Conservation (phyloP, 2,113 vertebrate species). For the Natator depressus region DNA sequence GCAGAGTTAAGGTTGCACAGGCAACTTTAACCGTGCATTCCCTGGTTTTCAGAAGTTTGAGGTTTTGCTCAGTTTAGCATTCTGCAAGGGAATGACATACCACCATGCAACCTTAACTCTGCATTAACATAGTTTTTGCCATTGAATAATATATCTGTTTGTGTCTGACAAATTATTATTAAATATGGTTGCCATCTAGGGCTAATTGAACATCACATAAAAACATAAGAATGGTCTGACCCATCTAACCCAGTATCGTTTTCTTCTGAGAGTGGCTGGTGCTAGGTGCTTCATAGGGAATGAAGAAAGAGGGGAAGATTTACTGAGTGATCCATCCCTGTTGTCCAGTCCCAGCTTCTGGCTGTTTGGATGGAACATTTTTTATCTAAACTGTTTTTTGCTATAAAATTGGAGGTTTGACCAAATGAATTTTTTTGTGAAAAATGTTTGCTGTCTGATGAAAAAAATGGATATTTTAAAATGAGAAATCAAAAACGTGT, state of each 20-base stretch:
- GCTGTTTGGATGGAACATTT: background rate
- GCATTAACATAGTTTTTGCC: background rate
- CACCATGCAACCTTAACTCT: background rate
- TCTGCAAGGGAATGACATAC: background rate
- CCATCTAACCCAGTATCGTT: background rate
- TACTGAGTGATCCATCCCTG: background rate
- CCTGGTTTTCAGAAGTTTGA: background rate
- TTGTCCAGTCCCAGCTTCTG: background rate
- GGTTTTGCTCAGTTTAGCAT: background rate
- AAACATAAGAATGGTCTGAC: background rate
- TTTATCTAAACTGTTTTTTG: background rate
- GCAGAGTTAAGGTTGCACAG: background rate
- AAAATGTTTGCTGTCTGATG: background rate
- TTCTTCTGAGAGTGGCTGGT: background rate
- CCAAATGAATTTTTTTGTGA: background rate
- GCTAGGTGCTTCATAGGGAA: background rate
- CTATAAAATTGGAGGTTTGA: background rate
- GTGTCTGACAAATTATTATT: background rate
- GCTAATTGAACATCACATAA: background rate
- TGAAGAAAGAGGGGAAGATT: background rate
- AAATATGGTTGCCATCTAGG: background rate
- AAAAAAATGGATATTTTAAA: background rate
- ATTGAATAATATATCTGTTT: background rate
- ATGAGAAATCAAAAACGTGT: background rate
- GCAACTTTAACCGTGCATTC: background rate